A percentile compares a stretch with the other conserved stretches of the same genome.
phyloP scores from a whole-genome alignment of 1,140 invertebrate genomes.

The Drosophila sucinea region DNA sequence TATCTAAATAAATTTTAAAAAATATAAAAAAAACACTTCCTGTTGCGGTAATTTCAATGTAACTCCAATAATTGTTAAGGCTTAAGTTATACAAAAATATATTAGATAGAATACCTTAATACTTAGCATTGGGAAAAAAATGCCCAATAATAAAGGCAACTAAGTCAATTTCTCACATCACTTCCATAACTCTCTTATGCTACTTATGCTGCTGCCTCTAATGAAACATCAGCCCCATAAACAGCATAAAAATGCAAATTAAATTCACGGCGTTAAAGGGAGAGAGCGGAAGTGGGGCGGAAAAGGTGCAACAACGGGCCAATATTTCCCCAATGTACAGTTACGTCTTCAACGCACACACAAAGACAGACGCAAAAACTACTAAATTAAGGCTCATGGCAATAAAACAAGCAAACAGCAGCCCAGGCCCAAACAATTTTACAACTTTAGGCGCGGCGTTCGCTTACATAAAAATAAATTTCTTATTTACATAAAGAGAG shows the following conservation, averaged over 20 bases:
- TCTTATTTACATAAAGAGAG: constrained; percentile 77
- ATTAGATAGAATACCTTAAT: not conserved
- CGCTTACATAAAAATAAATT: constrained; percentile 80
- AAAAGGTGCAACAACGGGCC: constrained; percentile 20
- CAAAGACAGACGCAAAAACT: constrained; percentile 40
- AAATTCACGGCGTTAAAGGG: constrained; percentile 50
- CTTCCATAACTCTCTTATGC: constrained; percentile 40
- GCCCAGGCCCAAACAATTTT: constrained; percentile 65
- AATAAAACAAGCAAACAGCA: constrained; percentile 63
- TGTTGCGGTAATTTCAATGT: too few species aligned
- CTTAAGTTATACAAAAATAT: not conserved
- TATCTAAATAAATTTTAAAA: too few species aligned
- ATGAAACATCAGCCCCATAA: constrained; percentile 23
- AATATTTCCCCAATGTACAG: constrained; percentile 62
- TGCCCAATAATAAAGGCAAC: not conserved
- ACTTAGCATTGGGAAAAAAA: not conserved
- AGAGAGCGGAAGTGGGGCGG: constrained; percentile 1
- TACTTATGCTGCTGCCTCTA: constrained; percentile 25
- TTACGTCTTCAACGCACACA: constrained; percentile 54
- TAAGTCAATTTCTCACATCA: not conserved
- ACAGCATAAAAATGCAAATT: constrained; percentile 72
- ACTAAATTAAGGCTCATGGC: constrained; percentile 74
- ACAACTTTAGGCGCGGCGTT: constrained; percentile 69
- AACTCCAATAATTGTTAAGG: too few species aligned
- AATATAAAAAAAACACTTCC: too few species aligned